phyloP scores from a whole-genome alignment of 2,113 vertebrate genomes.

The Leucoraja erinaceus region DNA sequence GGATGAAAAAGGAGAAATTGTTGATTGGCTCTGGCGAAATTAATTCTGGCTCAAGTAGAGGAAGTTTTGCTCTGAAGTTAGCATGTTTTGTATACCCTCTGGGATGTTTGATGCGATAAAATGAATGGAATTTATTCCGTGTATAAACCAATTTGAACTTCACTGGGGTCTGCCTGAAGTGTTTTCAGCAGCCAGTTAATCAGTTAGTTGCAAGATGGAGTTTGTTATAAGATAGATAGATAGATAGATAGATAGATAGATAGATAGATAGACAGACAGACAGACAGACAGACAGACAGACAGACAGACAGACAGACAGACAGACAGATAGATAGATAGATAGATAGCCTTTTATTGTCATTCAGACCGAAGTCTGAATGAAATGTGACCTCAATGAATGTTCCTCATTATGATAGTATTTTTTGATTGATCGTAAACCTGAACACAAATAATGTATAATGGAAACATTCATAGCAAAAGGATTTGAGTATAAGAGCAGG shows the following conservation, averaged over 20 bases:
- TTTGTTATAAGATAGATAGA: no score
- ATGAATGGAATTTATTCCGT: neutral
- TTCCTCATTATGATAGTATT: neutral
- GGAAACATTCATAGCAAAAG: no score
- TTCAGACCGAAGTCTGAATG: no score
- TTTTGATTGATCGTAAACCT: neutral
- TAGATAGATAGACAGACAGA: no score
- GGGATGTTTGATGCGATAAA: neutral
- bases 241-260: no score
- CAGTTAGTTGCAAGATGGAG: neutral
- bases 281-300: no score
- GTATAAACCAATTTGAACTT: neutral
- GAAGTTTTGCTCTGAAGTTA: neutral
- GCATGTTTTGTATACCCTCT: neutral
- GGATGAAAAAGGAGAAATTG: neutral
- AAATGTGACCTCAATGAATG: neutral
- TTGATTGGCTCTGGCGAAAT: neutral
- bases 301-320: no score
- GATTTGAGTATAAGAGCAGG: no score
- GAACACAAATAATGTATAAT: neutral
- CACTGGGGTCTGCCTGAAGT: neutral
- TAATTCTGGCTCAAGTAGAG: neutral
- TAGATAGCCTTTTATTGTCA: no score
- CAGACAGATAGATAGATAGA: no score
- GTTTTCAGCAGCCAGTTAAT: neutral